Conservation (phyloP, 2,888 invertebrate species). For the Parochlus steinenii region DNA sequence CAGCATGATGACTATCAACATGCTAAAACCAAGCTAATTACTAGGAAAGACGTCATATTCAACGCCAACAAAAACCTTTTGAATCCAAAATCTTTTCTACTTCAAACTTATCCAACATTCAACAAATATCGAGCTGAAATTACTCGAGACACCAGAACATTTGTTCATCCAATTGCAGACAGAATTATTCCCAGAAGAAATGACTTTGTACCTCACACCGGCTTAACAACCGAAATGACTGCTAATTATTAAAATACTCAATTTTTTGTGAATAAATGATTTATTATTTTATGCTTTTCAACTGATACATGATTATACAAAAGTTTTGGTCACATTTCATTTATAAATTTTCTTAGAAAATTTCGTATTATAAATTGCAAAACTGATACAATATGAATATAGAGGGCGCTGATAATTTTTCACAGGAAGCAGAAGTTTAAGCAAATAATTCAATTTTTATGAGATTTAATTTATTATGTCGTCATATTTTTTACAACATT, state of each 20-base stretch:
- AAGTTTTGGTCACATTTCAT: too few relatives aligned
- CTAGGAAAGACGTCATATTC: slow-evolving; percentile 4
- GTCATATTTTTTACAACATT: too few relatives aligned
- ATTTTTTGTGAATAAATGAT: not conserved
- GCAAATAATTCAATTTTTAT: too few relatives aligned
- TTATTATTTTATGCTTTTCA: too few relatives aligned
- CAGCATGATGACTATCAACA: slow-evolving; percentile 2
- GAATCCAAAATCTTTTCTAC: slow-evolving; percentile 1
- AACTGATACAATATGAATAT: too few relatives aligned
- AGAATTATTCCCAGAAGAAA: not conserved
- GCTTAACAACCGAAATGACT: not conserved
- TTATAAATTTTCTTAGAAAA: too few relatives aligned
- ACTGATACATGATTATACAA: too few relatives aligned
- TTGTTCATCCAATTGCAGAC: not conserved
- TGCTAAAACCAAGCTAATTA: slow-evolving; percentile 7
- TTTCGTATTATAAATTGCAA: too few relatives aligned
- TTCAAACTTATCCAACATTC: not conserved
- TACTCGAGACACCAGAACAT: slow-evolving; percentile 4
- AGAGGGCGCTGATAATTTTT: too few relatives aligned
- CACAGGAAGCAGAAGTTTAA: too few relatives aligned
- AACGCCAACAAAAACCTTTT: slow-evolving; percentile 2
- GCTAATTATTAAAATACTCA: not conserved
- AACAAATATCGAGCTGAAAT: slow-evolving; percentile 1
- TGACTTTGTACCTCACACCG: not conserved
- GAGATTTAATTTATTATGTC: too few relatives aligned